Percentiles rank a stretch among this genome's conserved stretches.
Conservation (phyloP, 2,888 invertebrate genomes). For the Phengaris arion region DNA sequence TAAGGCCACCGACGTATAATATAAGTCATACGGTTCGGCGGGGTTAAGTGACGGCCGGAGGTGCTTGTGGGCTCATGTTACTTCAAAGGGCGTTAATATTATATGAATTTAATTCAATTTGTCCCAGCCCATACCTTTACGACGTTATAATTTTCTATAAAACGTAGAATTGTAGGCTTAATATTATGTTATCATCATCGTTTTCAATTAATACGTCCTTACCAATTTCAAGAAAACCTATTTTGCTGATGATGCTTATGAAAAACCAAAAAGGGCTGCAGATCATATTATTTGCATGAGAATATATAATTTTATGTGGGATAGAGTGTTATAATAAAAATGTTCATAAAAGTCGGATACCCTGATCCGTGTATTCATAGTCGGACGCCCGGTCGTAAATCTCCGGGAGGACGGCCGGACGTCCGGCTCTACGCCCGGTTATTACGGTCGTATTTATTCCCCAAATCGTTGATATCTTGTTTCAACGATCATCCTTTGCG, state of each 20-base stretch:
- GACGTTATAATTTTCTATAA: background rate
- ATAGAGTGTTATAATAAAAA: conserved; percentile 8
- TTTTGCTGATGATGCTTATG: background rate
- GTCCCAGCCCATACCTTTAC: background rate
- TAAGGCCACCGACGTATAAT: conserved; percentile 30
- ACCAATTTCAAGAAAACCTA: background rate
- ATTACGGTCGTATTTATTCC: conserved; percentile 13
- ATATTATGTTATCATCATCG: background rate
- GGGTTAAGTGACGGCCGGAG: background rate
- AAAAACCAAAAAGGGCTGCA: background rate
- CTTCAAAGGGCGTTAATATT: conserved; percentile 8
- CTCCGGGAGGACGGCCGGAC: conserved; percentile 7
- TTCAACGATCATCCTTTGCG: conserved; percentile 1
- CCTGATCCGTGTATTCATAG: conserved; percentile 16
- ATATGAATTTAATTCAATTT: conserved; percentile 2
- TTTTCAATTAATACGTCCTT: background rate
- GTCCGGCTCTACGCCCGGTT: conserved; percentile 23
- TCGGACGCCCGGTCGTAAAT: conserved; percentile 14
- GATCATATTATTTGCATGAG: conserved; percentile 12
- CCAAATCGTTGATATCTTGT: conserved; percentile 16
- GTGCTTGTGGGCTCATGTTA: background rate
- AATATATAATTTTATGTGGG: conserved; percentile 15
- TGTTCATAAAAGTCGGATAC: conserved; percentile 17
- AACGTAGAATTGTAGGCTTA: background rate
- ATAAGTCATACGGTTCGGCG: conserved; percentile 1